phyloP scores from a whole-genome alignment of 1,140 invertebrate species.

The Solen grandis region DNA sequence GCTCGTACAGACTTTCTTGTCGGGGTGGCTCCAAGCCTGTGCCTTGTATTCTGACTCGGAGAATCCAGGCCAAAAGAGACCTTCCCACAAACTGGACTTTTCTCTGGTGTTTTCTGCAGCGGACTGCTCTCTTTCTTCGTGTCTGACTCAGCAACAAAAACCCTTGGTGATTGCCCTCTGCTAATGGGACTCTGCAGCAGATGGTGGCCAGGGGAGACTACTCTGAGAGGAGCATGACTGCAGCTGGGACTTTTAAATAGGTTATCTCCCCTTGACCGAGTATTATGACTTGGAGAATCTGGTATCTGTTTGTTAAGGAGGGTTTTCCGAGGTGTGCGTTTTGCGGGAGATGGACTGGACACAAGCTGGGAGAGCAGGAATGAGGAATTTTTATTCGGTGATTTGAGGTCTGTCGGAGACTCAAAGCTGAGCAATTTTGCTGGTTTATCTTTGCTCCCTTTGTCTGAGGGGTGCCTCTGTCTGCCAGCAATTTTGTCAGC shows the following conservation, averaged over 20 bases:
- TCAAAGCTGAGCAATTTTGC: constrained; percentile 34
- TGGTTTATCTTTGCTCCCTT: constrained; percentile 9
- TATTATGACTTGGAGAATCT: constrained; percentile 44
- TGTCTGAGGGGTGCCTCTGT: constrained; percentile 22
- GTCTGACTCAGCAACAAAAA: constrained; percentile 44
- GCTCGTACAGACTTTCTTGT: constrained; percentile 63
- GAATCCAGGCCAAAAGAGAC: constrained; percentile 43
- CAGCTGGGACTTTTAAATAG: constrained; percentile 47
- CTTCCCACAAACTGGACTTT: constrained; percentile 6
- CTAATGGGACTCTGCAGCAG: constrained; percentile 6
- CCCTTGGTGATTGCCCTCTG: constrained; percentile 24
- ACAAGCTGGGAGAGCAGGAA: constrained; percentile 67
- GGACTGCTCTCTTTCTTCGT: constrained; percentile 4
- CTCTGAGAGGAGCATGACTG: not conserved
- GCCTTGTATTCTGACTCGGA: constrained; percentile 64
- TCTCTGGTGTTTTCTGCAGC: constrained; percentile 29
- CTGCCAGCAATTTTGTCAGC: constrained; percentile 66
- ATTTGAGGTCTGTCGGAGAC: constrained; percentile 53
- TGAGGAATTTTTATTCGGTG: constrained; percentile 64
- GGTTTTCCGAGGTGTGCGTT: constrained; percentile 55
- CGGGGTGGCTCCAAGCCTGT: constrained; percentile 55
- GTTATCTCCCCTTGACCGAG: constrained; percentile 32
- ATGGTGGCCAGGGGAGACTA: constrained; percentile 5
- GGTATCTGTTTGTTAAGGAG: constrained; percentile 39
- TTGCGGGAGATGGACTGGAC: constrained; percentile 62